Evolutionary conservation across 2,888 invertebrate species (phyloP).

Genomic region (Branchellion lobata): DNA sequence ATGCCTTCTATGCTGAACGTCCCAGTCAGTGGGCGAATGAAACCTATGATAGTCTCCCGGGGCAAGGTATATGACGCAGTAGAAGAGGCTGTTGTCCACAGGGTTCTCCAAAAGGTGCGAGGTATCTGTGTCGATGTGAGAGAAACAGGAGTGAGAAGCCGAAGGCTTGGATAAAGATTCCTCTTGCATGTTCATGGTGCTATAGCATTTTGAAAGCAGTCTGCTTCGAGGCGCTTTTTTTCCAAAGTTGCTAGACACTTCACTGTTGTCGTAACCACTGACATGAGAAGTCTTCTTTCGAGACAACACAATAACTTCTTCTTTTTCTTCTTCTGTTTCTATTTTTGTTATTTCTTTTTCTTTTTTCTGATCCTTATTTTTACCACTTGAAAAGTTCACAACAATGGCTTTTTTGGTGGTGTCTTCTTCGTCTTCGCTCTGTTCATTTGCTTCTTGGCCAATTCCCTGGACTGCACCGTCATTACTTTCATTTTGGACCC

Average conservation of each 20-base stretch:
- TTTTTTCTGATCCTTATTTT: neutral
- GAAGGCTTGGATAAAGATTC: neutral
- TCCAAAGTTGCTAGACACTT: neutral
- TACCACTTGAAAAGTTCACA: no score
- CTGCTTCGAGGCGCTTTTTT: neutral
- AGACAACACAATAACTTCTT: neutral
- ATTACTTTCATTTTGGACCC: neutral
- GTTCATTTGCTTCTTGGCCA: neutral
- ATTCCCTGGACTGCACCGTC: neutral
- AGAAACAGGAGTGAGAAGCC: neutral
- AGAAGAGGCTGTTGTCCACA: slow-evolving; percentile 70
- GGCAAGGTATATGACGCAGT: slow-evolving; percentile 92
- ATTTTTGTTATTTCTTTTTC: neutral
- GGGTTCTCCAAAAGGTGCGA: slow-evolving; percentile 34
- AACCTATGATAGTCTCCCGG: slow-evolving; percentile 98
- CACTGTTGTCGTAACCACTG: neutral
- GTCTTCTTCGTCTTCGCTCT: neutral
- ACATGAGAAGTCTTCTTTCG: neutral
- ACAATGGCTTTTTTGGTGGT: no score
- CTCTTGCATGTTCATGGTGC: neutral
- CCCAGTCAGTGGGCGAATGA: slow-evolving; percentile 88
- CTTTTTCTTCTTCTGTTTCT: neutral
- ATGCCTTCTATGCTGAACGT: slow-evolving; percentile 78
- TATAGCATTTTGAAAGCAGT: slow-evolving; percentile 9
- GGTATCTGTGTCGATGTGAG: neutral